Evolutionary conservation across 2,888 invertebrate species (phyloP).

Genomic region (Tridacna crocea): DNA sequence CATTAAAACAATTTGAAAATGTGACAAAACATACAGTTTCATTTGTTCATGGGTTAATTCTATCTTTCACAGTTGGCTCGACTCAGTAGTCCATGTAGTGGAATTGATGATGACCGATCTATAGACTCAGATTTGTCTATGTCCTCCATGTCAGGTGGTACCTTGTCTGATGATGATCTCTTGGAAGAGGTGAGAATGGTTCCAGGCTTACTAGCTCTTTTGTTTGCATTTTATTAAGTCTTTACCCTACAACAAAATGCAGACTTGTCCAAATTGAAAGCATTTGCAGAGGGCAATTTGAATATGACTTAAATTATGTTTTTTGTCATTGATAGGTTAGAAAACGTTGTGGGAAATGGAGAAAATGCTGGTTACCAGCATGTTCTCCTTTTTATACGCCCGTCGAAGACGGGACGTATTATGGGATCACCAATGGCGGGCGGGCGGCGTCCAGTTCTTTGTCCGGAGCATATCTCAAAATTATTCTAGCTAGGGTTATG

Average conservation of each 20-base stretch:
- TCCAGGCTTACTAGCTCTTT: not conserved
- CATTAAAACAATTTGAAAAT: too few relatives aligned
- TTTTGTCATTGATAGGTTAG: too few relatives aligned
- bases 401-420: too few relatives aligned
- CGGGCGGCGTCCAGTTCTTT: too few relatives aligned
- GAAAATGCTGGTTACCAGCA: not conserved
- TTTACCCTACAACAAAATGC: too few relatives aligned
- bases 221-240: not conserved
- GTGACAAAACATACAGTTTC: too few relatives aligned
- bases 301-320: too few relatives aligned
- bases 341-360: not conserved
- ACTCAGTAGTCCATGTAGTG: slow-evolving; percentile 60
- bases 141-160: slow-evolving; percentile 76
- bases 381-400: not conserved
- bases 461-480: too few relatives aligned
- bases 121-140: slow-evolving; percentile 69
- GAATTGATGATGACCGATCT: slow-evolving; percentile 75
- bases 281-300: too few relatives aligned
- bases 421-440: too few relatives aligned
- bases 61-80: slow-evolving; percentile 46
- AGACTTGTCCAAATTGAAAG: too few relatives aligned
- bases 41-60: not conserved
- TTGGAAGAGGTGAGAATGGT: slow-evolving; percentile 71
- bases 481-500: too few relatives aligned
- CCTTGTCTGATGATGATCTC: slow-evolving; percentile 77